Evolutionary conservation across 1,140 invertebrate genomes (phyloP), one percentile per base, ranked within the genome.

Genomic region (Zaprionus africanus): DNA sequence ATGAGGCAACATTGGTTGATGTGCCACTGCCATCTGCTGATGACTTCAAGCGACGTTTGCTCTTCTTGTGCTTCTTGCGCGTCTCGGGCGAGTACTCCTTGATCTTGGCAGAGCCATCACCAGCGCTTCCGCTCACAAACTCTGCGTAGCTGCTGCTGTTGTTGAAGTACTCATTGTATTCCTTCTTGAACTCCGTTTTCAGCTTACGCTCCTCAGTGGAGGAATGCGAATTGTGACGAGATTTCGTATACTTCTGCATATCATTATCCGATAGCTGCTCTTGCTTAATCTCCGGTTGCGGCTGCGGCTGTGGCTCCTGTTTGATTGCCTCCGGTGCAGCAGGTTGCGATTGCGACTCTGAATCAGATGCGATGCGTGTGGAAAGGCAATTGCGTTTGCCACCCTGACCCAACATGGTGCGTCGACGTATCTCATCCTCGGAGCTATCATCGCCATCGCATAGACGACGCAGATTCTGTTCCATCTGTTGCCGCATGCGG

Each of bases 31-130:
- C 5, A 19, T 67, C 81, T 4, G 80, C 67, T 1, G 94, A 94
- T 75, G 94, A 95, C 85, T 97, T 97, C 62, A 96, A 94, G 5
- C 95, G 95, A 84, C 96, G 97, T 86, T 97, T 96, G 82, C 97
- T 97, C 93, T 97, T 97, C 90, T 97, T 97, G 79, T 97, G 96
- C 82, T 97, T 97, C 82, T 96, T 97, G 5, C 96, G 93, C 31
- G 94, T 86, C 79, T 95, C 95, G 26, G 91, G 83, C 0, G 92
- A 91, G 58, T 81, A 92, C 17, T 91, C 79, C 54, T 88, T 88
- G 5, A 78, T 17, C 64, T 88, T 90, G 57, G 34, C 28, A 1
- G 59, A 15, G 5, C 19, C 62, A 26, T 41, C 26, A 0, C 54
- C 57, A 19, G 43, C 28, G 9, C 60, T 46, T 2, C 67, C 62